Evolutionary conservation across 2,888 invertebrate species (phyloP).

Genomic region (Ichneumoninae sp.): DNA sequence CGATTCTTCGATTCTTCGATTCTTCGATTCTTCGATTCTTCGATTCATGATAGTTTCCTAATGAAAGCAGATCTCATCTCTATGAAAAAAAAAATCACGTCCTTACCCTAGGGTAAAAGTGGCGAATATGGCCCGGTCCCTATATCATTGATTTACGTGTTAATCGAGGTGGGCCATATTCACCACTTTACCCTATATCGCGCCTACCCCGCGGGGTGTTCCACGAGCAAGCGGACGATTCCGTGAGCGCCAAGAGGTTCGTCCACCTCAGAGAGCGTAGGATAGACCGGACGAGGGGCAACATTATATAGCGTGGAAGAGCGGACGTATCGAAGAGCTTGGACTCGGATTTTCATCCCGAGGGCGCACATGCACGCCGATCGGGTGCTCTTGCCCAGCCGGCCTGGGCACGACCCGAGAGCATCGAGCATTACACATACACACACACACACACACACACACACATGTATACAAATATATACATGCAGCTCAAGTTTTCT

Average conservation of each 20-base stretch:
- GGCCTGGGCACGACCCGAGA: slow-evolving; percentile 21
- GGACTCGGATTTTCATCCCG: slow-evolving; percentile 41
- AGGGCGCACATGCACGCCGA: slow-evolving; percentile 36
- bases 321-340: slow-evolving; percentile 2
- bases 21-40: not conserved
- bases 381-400: not conserved
- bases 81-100: not conserved
- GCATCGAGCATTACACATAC: slow-evolving; percentile 14
- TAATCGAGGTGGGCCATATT: no score
- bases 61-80: not conserved
- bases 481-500: not conserved
- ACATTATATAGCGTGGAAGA: slow-evolving; percentile 16
- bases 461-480: not conserved
- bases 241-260: slow-evolving; percentile 35
- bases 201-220: slow-evolving; percentile 23
- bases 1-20: not conserved
- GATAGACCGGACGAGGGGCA: not conserved
- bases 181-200: not conserved
- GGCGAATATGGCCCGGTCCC: no score
- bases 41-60: not conserved
- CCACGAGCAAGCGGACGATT: slow-evolving; percentile 25
- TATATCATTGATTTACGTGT: no score
- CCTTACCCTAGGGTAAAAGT: not conserved
- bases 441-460: not conserved
- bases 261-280: slow-evolving; percentile 27